Evolutionary conservation across 2,888 invertebrate species (phyloP).

Genomic region (Netelia inedita): DNA sequence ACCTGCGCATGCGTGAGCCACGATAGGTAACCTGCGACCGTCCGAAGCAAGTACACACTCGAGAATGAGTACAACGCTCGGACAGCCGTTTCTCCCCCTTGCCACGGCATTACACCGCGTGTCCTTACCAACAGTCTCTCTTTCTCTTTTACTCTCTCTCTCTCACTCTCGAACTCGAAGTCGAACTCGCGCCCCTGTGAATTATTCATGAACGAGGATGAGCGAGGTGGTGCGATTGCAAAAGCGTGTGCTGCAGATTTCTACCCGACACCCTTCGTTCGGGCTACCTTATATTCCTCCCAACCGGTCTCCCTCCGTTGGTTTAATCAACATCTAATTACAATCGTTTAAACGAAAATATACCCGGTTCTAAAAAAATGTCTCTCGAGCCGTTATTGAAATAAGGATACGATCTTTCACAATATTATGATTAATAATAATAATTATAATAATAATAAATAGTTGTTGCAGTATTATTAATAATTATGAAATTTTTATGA

Average conservation of each 20-base stretch:
- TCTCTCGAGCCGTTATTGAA: neutral
- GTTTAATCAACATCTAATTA: slow-evolving; percentile 5
- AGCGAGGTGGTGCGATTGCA: slow-evolving; percentile 37
- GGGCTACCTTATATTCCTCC: slow-evolving; percentile 11
- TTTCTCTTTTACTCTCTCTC: slow-evolving; percentile 6
- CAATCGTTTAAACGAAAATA: neutral
- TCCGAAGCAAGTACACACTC: slow-evolving; percentile 41
- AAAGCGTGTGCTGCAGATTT: slow-evolving; percentile 58
- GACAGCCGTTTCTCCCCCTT: slow-evolving; percentile 53
- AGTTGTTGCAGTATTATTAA: neutral
- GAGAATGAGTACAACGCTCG: slow-evolving; percentile 50
- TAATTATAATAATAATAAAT: too few relatives aligned
- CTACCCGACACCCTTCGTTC: slow-evolving; percentile 29
- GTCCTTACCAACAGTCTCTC: slow-evolving; percentile 29
- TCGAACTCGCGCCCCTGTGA: slow-evolving; percentile 28
- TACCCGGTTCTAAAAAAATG: neutral
- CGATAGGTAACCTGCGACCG: slow-evolving; percentile 41
- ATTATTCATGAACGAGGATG: slow-evolving; percentile 62
- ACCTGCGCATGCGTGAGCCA: slow-evolving; percentile 26
- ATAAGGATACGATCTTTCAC: too few relatives aligned
- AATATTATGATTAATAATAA: too few relatives aligned
- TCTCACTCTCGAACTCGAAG: neutral
- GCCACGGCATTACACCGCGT: slow-evolving; percentile 38
- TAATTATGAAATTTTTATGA: neutral
- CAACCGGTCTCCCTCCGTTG: neutral